A percentile compares a stretch with the other conserved stretches of the same genome.
Evolutionary conservation across 2,113 vertebrate genomes (phyloP).

Genomic region (Pangasianodon gigas): DNA sequence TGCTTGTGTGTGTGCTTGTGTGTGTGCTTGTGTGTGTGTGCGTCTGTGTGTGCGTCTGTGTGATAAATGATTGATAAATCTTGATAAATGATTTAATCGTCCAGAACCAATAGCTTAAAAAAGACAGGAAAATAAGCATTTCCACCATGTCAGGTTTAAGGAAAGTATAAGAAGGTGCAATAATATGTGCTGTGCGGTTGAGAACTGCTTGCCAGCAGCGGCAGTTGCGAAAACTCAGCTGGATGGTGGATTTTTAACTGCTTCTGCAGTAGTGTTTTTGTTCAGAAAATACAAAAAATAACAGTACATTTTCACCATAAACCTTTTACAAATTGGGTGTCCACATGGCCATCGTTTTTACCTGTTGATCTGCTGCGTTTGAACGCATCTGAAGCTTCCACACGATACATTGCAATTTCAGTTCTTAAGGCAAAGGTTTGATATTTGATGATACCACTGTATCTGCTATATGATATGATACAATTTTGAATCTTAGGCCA

Average conservation of each 20-base stretch:
- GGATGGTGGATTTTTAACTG: neutral
- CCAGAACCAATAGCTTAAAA: neutral
- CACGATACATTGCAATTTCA: neutral
- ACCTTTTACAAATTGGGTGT: neutral
- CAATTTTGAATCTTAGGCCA: neutral
- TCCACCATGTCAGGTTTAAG: neutral
- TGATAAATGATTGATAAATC: too few species aligned
- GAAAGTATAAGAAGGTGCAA: neutral
- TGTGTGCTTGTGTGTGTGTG: conserved; percentile 20
- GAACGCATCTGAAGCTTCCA: neutral
- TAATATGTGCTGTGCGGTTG: too few species aligned
- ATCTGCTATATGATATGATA: neutral
- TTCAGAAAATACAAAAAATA: neutral
- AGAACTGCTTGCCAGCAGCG: neutral
- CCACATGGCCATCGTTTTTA: neutral
- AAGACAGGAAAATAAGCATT: neutral
- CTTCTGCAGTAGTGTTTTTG: neutral
- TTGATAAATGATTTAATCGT: neutral
- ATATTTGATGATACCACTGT: neutral
- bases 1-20: conserved; percentile 17
- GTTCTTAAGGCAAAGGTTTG: neutral
- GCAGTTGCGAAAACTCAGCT: neutral
- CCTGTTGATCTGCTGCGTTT: neutral
- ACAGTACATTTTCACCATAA: neutral
- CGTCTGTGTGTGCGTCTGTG: neutral